phyloP scores from a whole-genome alignment of 2,888 invertebrate genomes.

The Chelonus formosanus region DNA sequence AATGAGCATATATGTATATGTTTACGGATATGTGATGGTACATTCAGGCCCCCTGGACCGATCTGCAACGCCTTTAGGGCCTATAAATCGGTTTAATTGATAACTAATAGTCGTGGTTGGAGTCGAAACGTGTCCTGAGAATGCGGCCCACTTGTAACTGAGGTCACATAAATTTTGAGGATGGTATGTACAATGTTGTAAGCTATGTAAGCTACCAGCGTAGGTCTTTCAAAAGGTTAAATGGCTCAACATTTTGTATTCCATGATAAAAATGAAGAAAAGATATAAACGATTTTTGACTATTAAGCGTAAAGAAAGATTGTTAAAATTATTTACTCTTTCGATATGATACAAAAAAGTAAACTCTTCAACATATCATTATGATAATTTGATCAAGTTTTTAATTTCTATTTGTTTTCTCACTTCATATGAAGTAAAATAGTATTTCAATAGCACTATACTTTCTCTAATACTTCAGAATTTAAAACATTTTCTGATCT shows the following conservation, averaged over 20 bases:
- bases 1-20: background rate
- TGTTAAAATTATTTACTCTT: too few relatives aligned
- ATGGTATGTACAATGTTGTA: slow-evolving; percentile 21
- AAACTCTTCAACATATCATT: too few relatives aligned
- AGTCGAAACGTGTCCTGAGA: slow-evolving; percentile 38
- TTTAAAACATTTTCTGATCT: too few relatives aligned
- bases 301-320: background rate
- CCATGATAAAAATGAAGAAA: slow-evolving; percentile 1
- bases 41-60: slow-evolving; percentile 33
- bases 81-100: slow-evolving; percentile 46
- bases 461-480: too few relatives aligned
- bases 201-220: slow-evolving; percentile 20
- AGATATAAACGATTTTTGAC: background rate
- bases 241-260: background rate
- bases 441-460: too few relatives aligned
- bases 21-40: background rate
- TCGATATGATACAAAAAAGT: too few relatives aligned
- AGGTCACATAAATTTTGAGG: slow-evolving; percentile 38
- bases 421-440: too few relatives aligned
- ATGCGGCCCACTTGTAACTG: slow-evolving; percentile 41
- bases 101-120: slow-evolving; percentile 42
- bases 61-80: slow-evolving; percentile 35
- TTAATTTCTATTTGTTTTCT: too few relatives aligned
- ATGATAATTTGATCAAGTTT: too few relatives aligned
- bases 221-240: slow-evolving; percentile 3